Conservation (phyloP, 2,888 invertebrate genomes). For the Adineta ricciae region DNA sequence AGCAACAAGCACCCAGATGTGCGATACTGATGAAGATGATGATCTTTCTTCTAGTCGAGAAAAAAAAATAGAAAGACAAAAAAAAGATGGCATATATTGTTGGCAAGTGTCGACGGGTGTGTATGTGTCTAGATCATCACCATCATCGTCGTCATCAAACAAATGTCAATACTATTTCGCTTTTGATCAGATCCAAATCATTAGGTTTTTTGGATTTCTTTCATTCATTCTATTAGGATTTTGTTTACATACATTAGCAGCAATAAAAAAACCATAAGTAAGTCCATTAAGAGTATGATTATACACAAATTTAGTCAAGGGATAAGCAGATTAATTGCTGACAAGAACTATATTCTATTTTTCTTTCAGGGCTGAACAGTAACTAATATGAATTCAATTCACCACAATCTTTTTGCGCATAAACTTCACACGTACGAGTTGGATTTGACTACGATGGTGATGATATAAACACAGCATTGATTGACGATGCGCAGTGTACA, state of each 20-base stretch:
- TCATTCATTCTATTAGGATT: background rate
- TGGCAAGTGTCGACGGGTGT: constrained; percentile 5
- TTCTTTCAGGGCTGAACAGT: too few species aligned
- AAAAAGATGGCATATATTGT: background rate
- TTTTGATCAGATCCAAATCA: background rate
- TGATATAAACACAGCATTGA: too few species aligned
- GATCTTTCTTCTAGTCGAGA: background rate
- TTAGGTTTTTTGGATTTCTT: background rate
- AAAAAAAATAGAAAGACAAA: background rate
- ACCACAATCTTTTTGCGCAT: too few species aligned
- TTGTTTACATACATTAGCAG: background rate
- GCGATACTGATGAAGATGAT: background rate
- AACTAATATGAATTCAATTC: too few species aligned
- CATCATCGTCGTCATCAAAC: background rate
- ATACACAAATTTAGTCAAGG: background rate
- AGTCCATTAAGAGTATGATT: background rate
- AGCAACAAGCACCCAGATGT: background rate
- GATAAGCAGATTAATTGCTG: background rate
- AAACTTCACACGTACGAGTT: too few species aligned
- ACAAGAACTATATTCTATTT: too few species aligned
- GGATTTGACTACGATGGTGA: too few species aligned
- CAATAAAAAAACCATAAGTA: background rate
- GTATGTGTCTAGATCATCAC: background rate
- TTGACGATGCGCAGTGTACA: too few species aligned
- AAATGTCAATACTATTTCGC: constrained; percentile 1